These are phyloP conservation scores for Neoaliturus tenellus DNA, from an alignment of 2,888 invertebrate species.

Conservation along the genomic window DNA sequence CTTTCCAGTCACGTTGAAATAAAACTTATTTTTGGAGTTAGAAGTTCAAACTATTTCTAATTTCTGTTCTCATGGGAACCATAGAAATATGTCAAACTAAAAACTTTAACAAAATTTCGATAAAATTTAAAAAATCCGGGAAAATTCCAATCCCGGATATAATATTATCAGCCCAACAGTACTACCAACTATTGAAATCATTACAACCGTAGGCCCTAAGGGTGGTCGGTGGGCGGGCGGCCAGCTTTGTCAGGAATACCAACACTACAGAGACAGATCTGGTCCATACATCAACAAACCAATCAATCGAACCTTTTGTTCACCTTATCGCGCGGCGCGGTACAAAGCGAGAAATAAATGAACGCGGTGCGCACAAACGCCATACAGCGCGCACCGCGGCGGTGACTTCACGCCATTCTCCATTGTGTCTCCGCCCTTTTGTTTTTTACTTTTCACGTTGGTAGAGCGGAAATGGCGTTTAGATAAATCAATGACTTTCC, in stretches of 20 bases:
- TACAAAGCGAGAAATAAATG: conserved; percentile 47
- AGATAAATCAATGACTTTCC: conserved; percentile 41
- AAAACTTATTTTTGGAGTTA: too few species aligned
- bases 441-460: conserved; percentile 40
- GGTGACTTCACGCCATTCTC: neutral
- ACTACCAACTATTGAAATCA: too few species aligned
- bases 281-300: conserved; percentile 44
- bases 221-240: conserved; percentile 32
- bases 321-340: conserved; percentile 10
- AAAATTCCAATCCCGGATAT: too few species aligned
- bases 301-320: conserved; percentile 44
- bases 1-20: too few species aligned
- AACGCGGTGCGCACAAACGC: conserved; percentile 25
- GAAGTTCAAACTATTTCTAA: too few species aligned
- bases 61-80: too few species aligned
- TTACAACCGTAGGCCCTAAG: too few species aligned
- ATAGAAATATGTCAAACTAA: too few species aligned
- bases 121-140: too few species aligned
- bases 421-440: conserved; percentile 31
- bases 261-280: conserved; percentile 41
- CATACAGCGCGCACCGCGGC: conserved; percentile 12
- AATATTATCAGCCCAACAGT: too few species aligned
- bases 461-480: conserved; percentile 21
- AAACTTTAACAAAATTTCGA: too few species aligned
- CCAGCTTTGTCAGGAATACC: conserved; percentile 35